Evolutionary conservation across 1,140 invertebrate species (phyloP).

Genomic region (Nephotettix cincticeps): DNA sequence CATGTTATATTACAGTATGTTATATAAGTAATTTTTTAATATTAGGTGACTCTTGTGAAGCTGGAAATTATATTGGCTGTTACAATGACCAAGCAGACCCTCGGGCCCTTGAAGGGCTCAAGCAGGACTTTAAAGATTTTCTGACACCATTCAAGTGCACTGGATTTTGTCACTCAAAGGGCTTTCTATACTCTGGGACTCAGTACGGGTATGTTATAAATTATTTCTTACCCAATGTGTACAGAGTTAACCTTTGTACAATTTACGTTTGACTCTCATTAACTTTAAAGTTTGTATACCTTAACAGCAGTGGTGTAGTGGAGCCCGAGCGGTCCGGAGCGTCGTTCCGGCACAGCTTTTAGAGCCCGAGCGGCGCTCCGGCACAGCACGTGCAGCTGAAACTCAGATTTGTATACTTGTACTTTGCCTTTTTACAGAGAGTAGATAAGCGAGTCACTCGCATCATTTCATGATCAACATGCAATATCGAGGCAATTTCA

Average conservation of each 20-base stretch:
- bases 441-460: too few relatives aligned
- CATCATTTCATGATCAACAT: too few relatives aligned
- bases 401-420: neutral
- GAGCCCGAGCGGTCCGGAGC: too few relatives aligned
- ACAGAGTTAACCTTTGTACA: neutral
- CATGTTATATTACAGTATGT: too few relatives aligned
- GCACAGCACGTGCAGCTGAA: neutral
- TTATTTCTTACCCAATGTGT: neutral
- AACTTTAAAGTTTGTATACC: neutral
- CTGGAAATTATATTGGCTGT: conserved; percentile 16
- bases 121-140: conserved; percentile 3
- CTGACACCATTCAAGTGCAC: conserved; percentile 1
- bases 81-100: conserved; percentile 21
- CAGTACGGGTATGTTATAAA: conserved; percentile 28
- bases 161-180: conserved; percentile 16
- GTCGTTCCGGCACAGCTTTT: too few relatives aligned
- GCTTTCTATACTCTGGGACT: conserved; percentile 29
- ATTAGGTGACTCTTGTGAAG: too few relatives aligned
- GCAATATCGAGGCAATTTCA: too few relatives aligned
- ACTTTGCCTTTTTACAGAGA: too few relatives aligned
- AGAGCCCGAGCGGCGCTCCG: too few relatives aligned
- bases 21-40: too few relatives aligned
- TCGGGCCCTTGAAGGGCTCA: neutral
- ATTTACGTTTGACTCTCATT: neutral
- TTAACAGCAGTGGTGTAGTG: too few relatives aligned